Evolutionary conservation across 2,888 invertebrate genomes (phyloP), one percentile per base, ranked within the genome.

Genomic region (Agonopterix heracliana): DNA sequence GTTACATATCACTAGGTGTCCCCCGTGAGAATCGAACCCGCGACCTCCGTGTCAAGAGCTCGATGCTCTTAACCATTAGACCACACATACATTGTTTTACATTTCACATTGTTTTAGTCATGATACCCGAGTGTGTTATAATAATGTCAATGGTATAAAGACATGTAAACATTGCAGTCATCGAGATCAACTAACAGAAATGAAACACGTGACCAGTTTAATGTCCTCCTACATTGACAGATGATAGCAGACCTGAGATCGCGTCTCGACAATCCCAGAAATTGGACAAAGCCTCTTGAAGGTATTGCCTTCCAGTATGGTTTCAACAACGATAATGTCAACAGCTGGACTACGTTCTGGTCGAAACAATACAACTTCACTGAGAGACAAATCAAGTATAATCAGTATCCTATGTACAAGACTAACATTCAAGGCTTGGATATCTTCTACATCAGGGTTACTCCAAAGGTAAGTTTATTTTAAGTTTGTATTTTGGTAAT

Each of bases 311-410:
- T 85, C 75, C 90, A 93, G 58, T 97, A 96, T 69, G 98, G 98
- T 0, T 93, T 97, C 71, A 94, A 95, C 68, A 84, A 92, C 0
- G 89, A 91, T 1, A 90, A 92, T 49, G 69, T 96, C 12, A 80
- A 90, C 44, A 80, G 87, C 42, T 89, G 96, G 61, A 64, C 94
- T 1, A 85, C 91, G 8, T 94, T 95, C 77, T 98, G 98, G 98
- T 89, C 88, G 1, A 90, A 92, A 2, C 88, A 92, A 35, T 97
- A 95, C 71, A 89, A 94, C 59, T 78, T 89, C 53, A 76, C 66
- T 35, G 89, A 92, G 53, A 89, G 94, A 7, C 93, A 95, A 71
- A 71, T 75, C 7, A 89, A 89, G 54, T 78, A 97, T 3, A 96
- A 96, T 68, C 81, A 90, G 50, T 93, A 91, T 61, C 92, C 93